Evolutionary conservation across 1,140 invertebrate species (phyloP).

Genomic region (Copidosoma floridanum): DNA sequence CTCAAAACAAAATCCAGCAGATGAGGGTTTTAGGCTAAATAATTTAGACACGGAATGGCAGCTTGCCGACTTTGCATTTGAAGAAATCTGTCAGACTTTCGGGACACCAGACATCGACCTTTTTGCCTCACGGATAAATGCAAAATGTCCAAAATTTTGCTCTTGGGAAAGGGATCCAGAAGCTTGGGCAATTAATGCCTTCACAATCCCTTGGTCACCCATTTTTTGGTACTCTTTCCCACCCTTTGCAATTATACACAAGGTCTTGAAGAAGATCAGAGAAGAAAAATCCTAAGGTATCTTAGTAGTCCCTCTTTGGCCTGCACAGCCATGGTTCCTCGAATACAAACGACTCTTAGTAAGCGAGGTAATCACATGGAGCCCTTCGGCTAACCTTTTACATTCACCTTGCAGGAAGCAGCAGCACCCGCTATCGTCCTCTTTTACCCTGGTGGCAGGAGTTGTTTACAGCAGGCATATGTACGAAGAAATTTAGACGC

Average conservation of each 20-base stretch:
- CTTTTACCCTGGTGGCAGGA: constrained; percentile 10
- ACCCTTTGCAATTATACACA: constrained; percentile 11
- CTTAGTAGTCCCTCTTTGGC: constrained; percentile 18
- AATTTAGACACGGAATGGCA: constrained; percentile 24
- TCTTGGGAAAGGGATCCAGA: constrained; percentile 3
- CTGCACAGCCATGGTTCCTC: constrained; percentile 16
- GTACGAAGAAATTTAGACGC: not conserved
- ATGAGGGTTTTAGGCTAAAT: constrained; percentile 13
- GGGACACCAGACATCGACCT: constrained; percentile 9
- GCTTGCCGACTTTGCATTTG: constrained; percentile 4
- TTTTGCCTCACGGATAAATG: constrained; percentile 17
- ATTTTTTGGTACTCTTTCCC: constrained; percentile 1
- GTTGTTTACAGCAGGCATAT: constrained; percentile 10
- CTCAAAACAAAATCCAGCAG: constrained; percentile 1
- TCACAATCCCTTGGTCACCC: not conserved
- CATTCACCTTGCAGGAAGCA: constrained; percentile 11
- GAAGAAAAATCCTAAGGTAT: constrained; percentile 9
- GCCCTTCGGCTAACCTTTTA: not conserved
- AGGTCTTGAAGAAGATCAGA: constrained; percentile 12
- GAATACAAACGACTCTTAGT: not conserved
- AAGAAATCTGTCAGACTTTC: constrained; percentile 4
- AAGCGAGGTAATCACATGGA: not conserved
- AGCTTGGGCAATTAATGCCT: not conserved
- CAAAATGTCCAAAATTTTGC: not conserved
- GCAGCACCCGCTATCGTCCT: not conserved